Base-by-base conservation (phyloP, 2,113 vertebrate genomes). In the Larimichthys polyactis region DNA sequence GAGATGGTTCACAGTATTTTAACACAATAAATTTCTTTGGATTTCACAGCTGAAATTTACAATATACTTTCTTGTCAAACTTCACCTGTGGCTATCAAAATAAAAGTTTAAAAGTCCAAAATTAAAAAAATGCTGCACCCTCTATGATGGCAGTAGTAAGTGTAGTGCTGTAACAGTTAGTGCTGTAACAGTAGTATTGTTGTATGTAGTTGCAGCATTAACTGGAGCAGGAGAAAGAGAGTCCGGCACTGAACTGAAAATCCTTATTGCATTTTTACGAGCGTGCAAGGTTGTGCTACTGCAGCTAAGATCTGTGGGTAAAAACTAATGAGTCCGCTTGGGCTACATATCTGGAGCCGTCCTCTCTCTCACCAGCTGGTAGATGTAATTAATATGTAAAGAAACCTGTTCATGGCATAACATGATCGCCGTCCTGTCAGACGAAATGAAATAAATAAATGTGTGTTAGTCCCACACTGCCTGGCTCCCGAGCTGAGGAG, bases 351-450 rank as follows among this genome's bases (percentile, higher is more conserved):
- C 89, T 82, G 71, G 58, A 83, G 77, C 71, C 19, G 15, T 65
- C 59, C 74, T 83, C 67, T 78, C 66, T 75, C 43, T 29, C 76
- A 76, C 78, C 90, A 93, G 91, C 89, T 93, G 93, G 83, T 79
- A 66, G 86, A 82, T 75, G 74, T 84, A 90, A 92, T 92, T 92
- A 91, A 93, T 90, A 94, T 90, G 89, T 91, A 92, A 88, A 90
- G 88, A 92, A 93, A 93, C 77, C 87, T 93, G 84, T 89, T 92
- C 70, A 24, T 85, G 75, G 74, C 79, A 83, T 84, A 89, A 84
- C 81, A 84, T 86, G 71, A 84, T 91, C 64, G 7, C 76, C 24
- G 55, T 64, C 59, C 83, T 83, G 78, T 87, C 82, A 78, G 44
- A 60, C 11, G 11, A 36, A 60, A 29, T 20, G 10, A 57, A 71